Conservation (phyloP, 2,888 invertebrate species). For the Phania funesta region DNA sequence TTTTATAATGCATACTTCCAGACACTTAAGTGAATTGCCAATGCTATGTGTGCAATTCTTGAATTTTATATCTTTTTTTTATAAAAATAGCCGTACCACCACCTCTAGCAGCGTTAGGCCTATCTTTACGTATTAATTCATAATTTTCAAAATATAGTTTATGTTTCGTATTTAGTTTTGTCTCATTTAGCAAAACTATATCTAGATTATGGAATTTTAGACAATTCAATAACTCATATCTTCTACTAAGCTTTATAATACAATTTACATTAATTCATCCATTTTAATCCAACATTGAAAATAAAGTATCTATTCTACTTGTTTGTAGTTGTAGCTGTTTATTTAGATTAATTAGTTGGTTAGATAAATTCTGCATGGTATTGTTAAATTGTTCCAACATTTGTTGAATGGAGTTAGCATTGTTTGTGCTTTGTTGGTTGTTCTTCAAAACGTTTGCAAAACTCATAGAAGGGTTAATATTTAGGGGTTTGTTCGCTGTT, state of each 20-base stretch:
- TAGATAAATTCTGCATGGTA: not conserved
- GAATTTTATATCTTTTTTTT: not conserved
- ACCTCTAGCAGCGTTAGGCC: not conserved
- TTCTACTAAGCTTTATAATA: slow-evolving; percentile 15
- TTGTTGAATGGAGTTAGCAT: not conserved
- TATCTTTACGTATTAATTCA: not conserved
- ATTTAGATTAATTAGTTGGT: not conserved
- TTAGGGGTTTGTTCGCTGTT: no score
- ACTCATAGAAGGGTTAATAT: not conserved
- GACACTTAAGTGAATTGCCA: not conserved
- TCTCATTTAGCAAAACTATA: not conserved
- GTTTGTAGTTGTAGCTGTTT: slow-evolving; percentile 2
- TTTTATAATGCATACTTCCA: not conserved
- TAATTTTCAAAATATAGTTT: slow-evolving; percentile 1
- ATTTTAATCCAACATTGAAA: not conserved
- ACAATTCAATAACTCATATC: slow-evolving; percentile 4
- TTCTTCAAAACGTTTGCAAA: not conserved
- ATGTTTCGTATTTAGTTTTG: not conserved
- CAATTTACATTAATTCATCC: slow-evolving; percentile 1
- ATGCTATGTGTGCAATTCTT: not conserved
- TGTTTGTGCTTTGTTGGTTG: not conserved
- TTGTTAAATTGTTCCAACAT: not conserved
- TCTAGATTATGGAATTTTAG: not conserved
- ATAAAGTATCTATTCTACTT: not conserved
- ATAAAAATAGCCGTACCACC: slow-evolving; percentile 3